Evolutionary conservation across 1,140 invertebrate genomes (phyloP).

Genomic region (Drosophila jambulina): DNA sequence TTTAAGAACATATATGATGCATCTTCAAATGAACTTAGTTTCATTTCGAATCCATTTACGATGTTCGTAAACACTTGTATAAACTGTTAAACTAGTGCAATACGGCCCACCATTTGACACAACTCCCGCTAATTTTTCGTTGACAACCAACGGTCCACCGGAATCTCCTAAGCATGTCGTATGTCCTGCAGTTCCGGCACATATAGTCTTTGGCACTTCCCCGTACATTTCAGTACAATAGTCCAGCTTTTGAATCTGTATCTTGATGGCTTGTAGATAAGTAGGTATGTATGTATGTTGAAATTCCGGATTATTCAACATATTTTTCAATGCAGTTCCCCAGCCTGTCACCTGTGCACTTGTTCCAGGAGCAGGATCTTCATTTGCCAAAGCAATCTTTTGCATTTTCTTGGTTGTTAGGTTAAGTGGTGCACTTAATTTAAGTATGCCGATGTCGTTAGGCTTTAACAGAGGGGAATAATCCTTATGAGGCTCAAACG

Average conservation of each 20-base stretch:
- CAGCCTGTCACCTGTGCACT: neutral
- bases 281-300: rapidly evolving
- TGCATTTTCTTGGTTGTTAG: neutral
- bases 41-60: neutral
- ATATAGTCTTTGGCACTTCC: neutral
- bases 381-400: neutral
- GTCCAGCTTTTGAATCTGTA: neutral
- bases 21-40: neutral
- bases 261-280: neutral
- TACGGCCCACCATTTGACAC: rapidly evolving
- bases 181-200: neutral
- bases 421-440: neutral
- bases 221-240: rapidly evolving
- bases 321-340: neutral
- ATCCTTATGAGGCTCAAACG: neutral
- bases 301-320: rapidly evolving
- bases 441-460: neutral
- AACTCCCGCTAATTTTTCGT: neutral
- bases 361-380: neutral
- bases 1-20: neutral
- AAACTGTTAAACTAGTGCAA: neutral
- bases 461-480: no score
- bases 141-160: neutral
- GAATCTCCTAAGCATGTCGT: neutral
- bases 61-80: neutral